phyloP scores from a whole-genome alignment of 2,113 vertebrate genomes.

The Murina feae region DNA sequence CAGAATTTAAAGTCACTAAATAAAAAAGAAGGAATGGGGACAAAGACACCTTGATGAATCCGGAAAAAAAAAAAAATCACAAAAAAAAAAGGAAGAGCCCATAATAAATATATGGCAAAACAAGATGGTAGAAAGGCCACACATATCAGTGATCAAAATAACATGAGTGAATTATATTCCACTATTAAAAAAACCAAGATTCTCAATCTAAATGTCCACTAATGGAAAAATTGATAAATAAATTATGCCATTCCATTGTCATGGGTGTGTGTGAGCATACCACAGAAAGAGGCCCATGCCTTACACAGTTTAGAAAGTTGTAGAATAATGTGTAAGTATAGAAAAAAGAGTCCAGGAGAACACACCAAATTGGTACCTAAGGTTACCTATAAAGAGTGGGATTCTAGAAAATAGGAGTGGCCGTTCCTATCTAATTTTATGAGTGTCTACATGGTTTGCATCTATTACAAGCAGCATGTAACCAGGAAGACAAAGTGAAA shows the following conservation, averaged over 20 bases:
- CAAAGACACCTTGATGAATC: not conserved
- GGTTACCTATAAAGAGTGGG: not conserved
- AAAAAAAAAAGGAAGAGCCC: not conserved
- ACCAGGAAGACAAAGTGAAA: not conserved
- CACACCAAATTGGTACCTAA: not conserved
- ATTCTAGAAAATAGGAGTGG: not conserved
- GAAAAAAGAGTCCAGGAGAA: not conserved
- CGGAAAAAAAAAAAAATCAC: not conserved
- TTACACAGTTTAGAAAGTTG: not conserved
- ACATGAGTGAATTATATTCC: not conserved
- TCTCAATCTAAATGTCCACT: not conserved
- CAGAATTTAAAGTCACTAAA: constrained; percentile 22
- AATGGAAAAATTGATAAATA: constrained; percentile 3
- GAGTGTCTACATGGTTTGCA: not conserved
- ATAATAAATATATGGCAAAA: not conserved
- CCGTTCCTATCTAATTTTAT: not conserved
- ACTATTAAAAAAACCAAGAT: not conserved
- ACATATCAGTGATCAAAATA: constrained; percentile 8
- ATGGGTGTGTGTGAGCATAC: not conserved
- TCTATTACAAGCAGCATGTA: not conserved
- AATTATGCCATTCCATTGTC: not conserved
- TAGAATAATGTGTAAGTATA: not conserved
- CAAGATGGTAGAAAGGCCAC: not conserved
- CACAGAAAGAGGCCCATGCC: not conserved
- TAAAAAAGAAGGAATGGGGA: not conserved